phyloP scores from a whole-genome alignment of 2,888 invertebrate genomes.

The Hypena proboscidalis region DNA sequence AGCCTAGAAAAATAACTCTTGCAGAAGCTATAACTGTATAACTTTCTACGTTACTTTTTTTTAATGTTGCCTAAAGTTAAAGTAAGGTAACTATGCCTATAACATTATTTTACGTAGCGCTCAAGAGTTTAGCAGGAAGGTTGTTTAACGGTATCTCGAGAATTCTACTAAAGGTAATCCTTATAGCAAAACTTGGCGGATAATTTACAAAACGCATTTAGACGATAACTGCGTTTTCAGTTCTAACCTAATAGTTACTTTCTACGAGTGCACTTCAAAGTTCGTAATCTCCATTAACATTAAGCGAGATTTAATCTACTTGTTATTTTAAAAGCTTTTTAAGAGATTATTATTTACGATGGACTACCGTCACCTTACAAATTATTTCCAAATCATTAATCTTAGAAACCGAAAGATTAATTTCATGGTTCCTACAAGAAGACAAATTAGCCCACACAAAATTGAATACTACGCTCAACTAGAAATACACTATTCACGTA shows the following conservation, averaged over 20 bases:
- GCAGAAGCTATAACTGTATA: slow-evolving; percentile 8
- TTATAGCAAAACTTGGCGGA: slow-evolving; percentile 28
- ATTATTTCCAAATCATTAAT: too few relatives aligned
- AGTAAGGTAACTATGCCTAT: slow-evolving; percentile 4
- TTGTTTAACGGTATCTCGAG: slow-evolving; percentile 6
- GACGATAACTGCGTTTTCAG: not conserved
- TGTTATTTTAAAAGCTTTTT: not conserved
- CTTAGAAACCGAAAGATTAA: too few relatives aligned
- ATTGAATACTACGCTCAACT: too few relatives aligned
- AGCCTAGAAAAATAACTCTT: slow-evolving; percentile 31
- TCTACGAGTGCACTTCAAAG: slow-evolving; percentile 1
- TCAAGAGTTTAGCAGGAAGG: not conserved
- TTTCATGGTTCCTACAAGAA: too few relatives aligned
- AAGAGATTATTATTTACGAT: not conserved
- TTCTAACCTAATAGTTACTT: not conserved
- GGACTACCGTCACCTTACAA: not conserved
- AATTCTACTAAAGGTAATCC: slow-evolving; percentile 9
- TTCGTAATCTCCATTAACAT: not conserved
- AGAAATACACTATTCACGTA: not conserved
- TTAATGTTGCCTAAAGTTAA: not conserved
- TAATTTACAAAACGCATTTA: slow-evolving; percentile 24
- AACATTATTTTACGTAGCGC: not conserved
- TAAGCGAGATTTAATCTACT: not conserved
- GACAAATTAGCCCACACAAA: too few relatives aligned
- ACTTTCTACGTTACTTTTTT: slow-evolving; percentile 5